Base-by-base conservation (phyloP, 2,888 invertebrate genomes). In the Conomelus anceps region DNA sequence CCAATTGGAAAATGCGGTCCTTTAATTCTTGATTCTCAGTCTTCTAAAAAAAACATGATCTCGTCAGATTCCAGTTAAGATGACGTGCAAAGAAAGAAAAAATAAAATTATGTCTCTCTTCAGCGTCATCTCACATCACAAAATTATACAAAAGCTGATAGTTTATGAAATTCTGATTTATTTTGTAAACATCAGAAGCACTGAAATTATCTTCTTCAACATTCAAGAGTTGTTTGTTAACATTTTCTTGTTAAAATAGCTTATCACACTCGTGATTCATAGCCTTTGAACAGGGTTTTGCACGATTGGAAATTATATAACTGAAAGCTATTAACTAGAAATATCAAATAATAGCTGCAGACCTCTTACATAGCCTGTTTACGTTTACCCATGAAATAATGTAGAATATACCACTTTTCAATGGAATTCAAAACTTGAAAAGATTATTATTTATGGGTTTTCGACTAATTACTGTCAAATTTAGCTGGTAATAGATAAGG, bases 1-100 rank as follows among this genome's bases (percentile, higher is more conserved):
- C 95, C 89, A 95, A 92, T 3, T 93, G 93, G 89, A 93, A 93
- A 87, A 94, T 92, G 92, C 95, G 94, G 91, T 94, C 94, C 92
- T 95, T 95, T 22, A 95, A 92, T 63, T 94, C 92, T 91, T 94
- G 94, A 91, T 95, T 94, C 92, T 95, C 95, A 93, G 94, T 94
- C 0, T 94, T 93, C 94, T 95, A 93, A 88, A 94, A 86, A 34
- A 23, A 85, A n/a, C n/a, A n/a, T n/a, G n/a, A n/a, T n/a, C n/a
- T n/a, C n/a, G n/a, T n/a, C n/a, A n/a, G n/a, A n/a, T n/a, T n/a
- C n/a, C n/a, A n/a, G n/a, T n/a, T n/a, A n/a, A n/a, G n/a, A n/a
- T n/a, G n/a, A n/a, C n/a, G n/a, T n/a, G n/a, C n/a, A n/a, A n/a
- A n/a, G n/a, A n/a, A n/a, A n/a, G n/a, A n/a, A n/a, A n/a, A n/a